Percentiles rank a stretch among this genome's conserved stretches.
These are phyloP conservation scores for Siderastrea radians DNA, from an alignment of 92 coral and sea anemone species.

Conservation along the genomic window DNA sequence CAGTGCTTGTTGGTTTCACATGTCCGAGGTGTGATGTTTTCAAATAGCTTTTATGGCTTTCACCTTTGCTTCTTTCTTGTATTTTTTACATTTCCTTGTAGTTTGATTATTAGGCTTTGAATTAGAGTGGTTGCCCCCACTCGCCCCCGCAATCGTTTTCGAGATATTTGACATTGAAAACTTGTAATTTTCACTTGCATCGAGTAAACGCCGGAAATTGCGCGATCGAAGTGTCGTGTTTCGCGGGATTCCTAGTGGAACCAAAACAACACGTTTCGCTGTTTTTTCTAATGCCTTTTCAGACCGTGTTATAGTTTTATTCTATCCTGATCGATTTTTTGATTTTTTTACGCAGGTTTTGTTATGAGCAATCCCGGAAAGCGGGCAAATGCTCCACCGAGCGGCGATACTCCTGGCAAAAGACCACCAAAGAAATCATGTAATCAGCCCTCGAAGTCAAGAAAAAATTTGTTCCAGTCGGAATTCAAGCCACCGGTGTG, in stretches of 20 bases:
- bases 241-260: constrained; percentile 6
- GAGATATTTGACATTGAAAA: constrained; percentile 16
- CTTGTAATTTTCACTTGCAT: not conserved
- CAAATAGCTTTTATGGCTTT: not conserved
- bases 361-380: constrained; percentile 15
- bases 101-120: constrained; percentile 13
- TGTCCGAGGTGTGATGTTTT: not conserved
- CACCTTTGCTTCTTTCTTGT: not conserved
- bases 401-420: constrained; percentile 35
- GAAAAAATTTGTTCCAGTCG: constrained; percentile 2
- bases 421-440: constrained; percentile 17
- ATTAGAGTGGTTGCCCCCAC: constrained; percentile 12
- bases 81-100: constrained; percentile 3
- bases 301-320: not conserved
- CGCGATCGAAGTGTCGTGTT: not conserved
- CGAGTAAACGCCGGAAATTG: not conserved
- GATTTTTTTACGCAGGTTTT: constrained; percentile 6
- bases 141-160: constrained; percentile 18
- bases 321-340: not conserved
- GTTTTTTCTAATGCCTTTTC: not conserved
- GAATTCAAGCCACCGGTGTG: constrained; percentile 2
- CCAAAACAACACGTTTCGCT: not conserved
- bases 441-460: not conserved
- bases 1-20: not conserved
- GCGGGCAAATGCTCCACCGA: constrained; percentile 32